Conservation (phyloP, 2,888 invertebrate genomes). For the Taphrorychus bicolor region DNA sequence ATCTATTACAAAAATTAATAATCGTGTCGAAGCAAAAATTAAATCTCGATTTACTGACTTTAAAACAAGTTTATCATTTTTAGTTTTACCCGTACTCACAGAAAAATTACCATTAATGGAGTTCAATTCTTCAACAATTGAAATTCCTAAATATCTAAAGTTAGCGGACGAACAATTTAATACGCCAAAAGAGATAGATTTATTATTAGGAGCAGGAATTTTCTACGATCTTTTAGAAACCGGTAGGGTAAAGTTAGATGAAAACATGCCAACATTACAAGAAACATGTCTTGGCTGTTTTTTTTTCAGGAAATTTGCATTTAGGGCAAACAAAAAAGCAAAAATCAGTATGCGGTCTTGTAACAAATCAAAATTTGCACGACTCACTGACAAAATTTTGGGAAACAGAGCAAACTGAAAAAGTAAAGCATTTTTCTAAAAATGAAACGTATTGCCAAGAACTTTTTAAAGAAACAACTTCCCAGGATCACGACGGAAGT, state of each 20-base stretch:
- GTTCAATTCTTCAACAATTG: not conserved
- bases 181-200: not conserved
- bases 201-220: not conserved
- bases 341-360: too few relatives aligned
- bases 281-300: slow-evolving; percentile 3
- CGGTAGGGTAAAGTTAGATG: not conserved
- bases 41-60: not conserved
- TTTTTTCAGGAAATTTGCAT: not conserved
- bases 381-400: slow-evolving; percentile 6
- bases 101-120: slow-evolving; percentile 6
- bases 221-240: not conserved
- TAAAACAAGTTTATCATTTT: not conserved
- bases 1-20: not conserved
- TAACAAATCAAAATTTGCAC: too few relatives aligned
- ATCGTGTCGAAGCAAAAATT: not conserved
- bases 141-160: not conserved
- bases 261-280: not conserved
- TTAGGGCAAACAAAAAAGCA: too few relatives aligned
- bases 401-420: slow-evolving; percentile 3
- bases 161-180: slow-evolving; percentile 1
- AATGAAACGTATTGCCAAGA: not conserved
- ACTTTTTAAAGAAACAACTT: not conserved
- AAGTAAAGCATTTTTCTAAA: not conserved
- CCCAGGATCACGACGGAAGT: not conserved
- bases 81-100: not conserved